These are phyloP conservation scores for Synchiropus splendidus DNA, from an alignment of 2,113 vertebrate species.

Conservation along the genomic window DNA sequence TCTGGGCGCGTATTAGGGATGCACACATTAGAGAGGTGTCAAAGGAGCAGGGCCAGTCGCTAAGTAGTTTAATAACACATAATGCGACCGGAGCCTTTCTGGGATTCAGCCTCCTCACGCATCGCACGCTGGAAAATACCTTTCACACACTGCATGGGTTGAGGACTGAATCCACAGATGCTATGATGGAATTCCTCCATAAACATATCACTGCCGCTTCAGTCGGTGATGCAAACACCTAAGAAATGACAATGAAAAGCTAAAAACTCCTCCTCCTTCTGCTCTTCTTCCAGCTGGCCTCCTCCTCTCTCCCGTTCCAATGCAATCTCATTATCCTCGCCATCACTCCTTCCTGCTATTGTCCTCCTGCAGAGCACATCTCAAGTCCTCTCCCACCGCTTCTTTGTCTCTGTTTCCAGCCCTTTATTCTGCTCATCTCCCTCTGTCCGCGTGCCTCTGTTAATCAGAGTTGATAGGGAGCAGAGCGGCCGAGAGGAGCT, in stretches of 20 bases:
- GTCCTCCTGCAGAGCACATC: conserved; percentile 13
- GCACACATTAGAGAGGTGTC: conserved; percentile 36
- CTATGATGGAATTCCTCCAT: conserved; percentile 28
- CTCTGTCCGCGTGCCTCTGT: conserved; percentile 38
- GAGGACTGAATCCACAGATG: conserved; percentile 17
- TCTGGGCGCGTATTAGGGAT: conserved; percentile 30
- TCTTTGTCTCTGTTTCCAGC: conserved; percentile 6
- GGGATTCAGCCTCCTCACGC: conserved; percentile 36
- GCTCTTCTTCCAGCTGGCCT: conserved; percentile 31
- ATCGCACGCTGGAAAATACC: conserved; percentile 1
- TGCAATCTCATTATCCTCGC: conserved; percentile 28
- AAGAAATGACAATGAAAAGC: too few relatives aligned
- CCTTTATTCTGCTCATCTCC: conserved; percentile 38
- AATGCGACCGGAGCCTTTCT: conserved; percentile 47
- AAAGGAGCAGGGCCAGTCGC: conserved; percentile 36
- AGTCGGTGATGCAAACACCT: conserved; percentile 22
- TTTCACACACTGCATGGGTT: not conserved
- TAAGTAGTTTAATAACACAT: conserved; percentile 44
- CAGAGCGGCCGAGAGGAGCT: conserved; percentile 47
- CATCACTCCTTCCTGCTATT: conserved; percentile 13
- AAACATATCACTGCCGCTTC: conserved; percentile 36
- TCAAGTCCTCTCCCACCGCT: conserved; percentile 1
- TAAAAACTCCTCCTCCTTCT: conserved; percentile 33
- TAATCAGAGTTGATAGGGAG: conserved; percentile 61
- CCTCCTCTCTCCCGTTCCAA: conserved; percentile 15